phyloP scores from a whole-genome alignment of 2,888 invertebrate species.

The Neoscelio sp. region DNA sequence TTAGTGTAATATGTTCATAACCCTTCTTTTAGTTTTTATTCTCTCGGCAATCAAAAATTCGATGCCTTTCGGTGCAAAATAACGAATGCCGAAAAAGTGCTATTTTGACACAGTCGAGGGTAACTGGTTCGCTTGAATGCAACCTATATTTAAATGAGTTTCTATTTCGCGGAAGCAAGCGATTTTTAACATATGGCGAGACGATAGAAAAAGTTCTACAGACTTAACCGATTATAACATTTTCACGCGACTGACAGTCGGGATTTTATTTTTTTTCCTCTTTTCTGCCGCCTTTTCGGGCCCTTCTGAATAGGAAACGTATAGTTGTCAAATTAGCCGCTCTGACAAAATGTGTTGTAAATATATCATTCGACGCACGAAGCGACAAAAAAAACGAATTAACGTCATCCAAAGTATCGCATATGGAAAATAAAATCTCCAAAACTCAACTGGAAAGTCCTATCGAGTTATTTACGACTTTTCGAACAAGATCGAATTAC shows the following conservation, averaged over 20 bases:
- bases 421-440: conserved; percentile 39
- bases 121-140: conserved; percentile 47
- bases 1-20: no score
- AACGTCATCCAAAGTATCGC: conserved; percentile 21
- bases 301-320: conserved; percentile 41
- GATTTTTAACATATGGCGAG: conserved; percentile 76
- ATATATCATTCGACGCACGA: conserved; percentile 53
- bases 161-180: conserved; percentile 74
- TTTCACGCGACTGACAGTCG: conserved; percentile 60
- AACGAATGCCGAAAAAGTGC: conserved; percentile 23
- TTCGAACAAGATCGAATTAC: conserved; percentile 33
- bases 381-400: conserved; percentile 38
- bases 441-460: neutral
- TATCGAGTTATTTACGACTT: conserved; percentile 55
- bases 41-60: no score
- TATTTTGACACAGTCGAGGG: conserved; percentile 47
- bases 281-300: conserved; percentile 28
- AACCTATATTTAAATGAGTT: conserved; percentile 60
- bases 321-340: conserved; percentile 56
- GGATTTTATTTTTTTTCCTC: conserved; percentile 22
- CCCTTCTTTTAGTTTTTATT: neutral
- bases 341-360: conserved; percentile 57
- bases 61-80: neutral
- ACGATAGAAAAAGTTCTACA: conserved; percentile 62
- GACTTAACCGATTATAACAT: conserved; percentile 48